Evolutionary conservation across 2,888 invertebrate genomes (phyloP), one percentile per base, ranked within the genome.

Genomic region (Epinotia demarniana): DNA sequence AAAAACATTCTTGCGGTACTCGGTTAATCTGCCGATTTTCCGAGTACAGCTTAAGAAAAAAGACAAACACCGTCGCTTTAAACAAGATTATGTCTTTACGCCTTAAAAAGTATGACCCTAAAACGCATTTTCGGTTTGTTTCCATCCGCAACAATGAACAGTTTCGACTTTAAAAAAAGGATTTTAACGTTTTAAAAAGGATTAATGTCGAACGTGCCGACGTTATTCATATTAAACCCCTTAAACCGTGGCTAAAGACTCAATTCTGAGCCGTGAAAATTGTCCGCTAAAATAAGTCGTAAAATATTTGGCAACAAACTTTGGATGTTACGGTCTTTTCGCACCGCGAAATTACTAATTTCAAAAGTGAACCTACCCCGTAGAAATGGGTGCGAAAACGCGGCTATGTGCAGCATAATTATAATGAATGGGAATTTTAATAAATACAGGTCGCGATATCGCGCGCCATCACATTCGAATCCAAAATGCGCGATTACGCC

Each of bases 161-260:
- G 83, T 82, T 80, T 80, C 80, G 81, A 84, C 82, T 85, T 85
- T 87, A 88, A 85, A 89, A 73, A 76, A 86, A 80, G 84, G 89
- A 88, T 90, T 89, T 69, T 69, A 82, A 85, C 81, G 83, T 85
- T 85, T 87, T 89, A 85, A 89, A 68, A 76, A 85, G 84, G 89
- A 89, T 90, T 89, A 90, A 81, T 81, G 83, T 85, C 84, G 72
- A 79, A 76, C 73, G 77, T 77, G 75, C 77, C 67, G 80, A 80
- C 80, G 81, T 85, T 83, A 83, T 83, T 86, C 80, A 75, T 79
- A 77, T 73, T 73, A 80, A 78, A 81, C 79, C n/a, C 78, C 75
- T 79, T 78, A 67, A 72, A 78, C 82, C 82, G 80, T 82, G 82
- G 81, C 83, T 81, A 82, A 82, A 83, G 78, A 62, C 76, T 78